A percentile compares a stretch with the other conserved stretches of the same genome.
phyloP scores from a whole-genome alignment of 1,140 invertebrate species.

The Cotesia chilonis region DNA sequence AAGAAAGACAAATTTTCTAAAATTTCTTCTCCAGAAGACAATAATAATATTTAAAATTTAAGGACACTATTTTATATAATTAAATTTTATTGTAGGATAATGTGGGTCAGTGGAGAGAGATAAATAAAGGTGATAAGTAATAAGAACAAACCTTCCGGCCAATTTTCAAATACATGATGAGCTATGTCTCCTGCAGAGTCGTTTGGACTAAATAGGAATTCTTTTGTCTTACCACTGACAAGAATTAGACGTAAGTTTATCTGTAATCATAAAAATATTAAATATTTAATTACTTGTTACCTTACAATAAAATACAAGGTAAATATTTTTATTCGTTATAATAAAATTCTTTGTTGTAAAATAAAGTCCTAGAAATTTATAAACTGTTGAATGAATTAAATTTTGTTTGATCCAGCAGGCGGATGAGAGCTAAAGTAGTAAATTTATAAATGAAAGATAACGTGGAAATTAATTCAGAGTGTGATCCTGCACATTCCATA shows the following conservation, averaged over 20 bases:
- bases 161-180: conserved; percentile 98
- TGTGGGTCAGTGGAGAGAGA: background rate
- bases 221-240: conserved; percentile 98
- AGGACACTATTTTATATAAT: background rate
- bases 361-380: too few relatives aligned
- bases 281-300: background rate
- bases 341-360: too few relatives aligned
- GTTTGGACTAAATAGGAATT: conserved; percentile 95
- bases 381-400: too few relatives aligned
- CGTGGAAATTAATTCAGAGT: background rate
- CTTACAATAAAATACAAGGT: too few relatives aligned
- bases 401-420: too few relatives aligned
- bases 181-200: conserved; percentile 98
- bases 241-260: conserved; percentile 97
- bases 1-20: too few relatives aligned
- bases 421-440: too few relatives aligned
- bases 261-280: conserved; percentile 70
- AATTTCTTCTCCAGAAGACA: too few relatives aligned
- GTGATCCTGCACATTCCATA: background rate
- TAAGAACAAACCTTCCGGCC: conserved; percentile 83
- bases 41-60: too few relatives aligned
- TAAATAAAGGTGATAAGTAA: conserved; percentile 48
- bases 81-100: background rate
- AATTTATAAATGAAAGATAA: background rate
- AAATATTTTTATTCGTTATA: too few relatives aligned